Evolutionary conservation across 2,797 vertebrate genomes (phyloP), one percentile per base, ranked within the genome.

Genomic region (Halcyon smyrnensis): DNA sequence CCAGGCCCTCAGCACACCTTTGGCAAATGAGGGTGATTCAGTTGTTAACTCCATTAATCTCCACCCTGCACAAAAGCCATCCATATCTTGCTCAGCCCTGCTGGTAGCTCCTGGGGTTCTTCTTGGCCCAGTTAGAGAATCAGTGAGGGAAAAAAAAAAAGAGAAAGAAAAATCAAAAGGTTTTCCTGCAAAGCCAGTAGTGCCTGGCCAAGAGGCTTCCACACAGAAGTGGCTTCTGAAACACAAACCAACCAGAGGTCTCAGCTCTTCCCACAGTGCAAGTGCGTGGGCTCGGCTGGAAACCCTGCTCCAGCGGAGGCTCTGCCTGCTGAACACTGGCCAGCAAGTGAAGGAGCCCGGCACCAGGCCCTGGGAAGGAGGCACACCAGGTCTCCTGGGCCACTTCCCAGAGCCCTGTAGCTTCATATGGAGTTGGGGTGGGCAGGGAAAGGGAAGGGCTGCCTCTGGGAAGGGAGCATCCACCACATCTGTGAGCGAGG

Each of bases 151-250:
- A 76, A 9, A 36, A 36, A 36, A 36, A 36, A 21, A 25, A 13
- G 27, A 51, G 28, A 28, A 28, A 17, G 8, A 53, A 59, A 36
- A 53, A 32, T 32, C 5, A 3, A 37, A 84, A 2, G 7, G 0
- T 4, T 64, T 88, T 93, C 90, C 87, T 93, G 27, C 84, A 89
- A 92, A 94, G 48, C 75, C 89, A 77, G 56, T 19, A 30, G 43
- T 93, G 89, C 93, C 92, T 34, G 1, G 95, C 95, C 96, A 96
- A 96, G 92, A 95, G 78, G 68, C 88, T 95, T 96, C 92, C 95
- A 93, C 95, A 95, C 81, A 90, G 81, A 89, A 96, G 93, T 76
- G 71, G 93, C 95, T 96, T 92, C 96, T 87, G 95, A 97, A 96
- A 96, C 90, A 89, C 15, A 9, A 96, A 89, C 95, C 93, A 87